Evolutionary conservation across 2,113 vertebrate genomes (phyloP).

Genomic region (Brachyhypopomus occidentalis): DNA sequence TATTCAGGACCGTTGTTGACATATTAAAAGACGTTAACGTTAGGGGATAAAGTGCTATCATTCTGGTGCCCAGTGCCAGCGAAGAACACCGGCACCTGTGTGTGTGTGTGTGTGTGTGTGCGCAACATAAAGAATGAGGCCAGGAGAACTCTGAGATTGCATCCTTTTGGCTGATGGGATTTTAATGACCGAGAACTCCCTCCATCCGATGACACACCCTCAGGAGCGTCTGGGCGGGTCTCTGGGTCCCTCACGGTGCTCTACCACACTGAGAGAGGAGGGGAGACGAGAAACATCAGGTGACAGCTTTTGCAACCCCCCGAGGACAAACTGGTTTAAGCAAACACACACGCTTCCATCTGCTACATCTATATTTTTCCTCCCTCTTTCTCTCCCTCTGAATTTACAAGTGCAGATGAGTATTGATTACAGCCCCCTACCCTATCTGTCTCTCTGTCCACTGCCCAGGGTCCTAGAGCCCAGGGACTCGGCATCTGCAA

Average conservation of each 20-base stretch:
- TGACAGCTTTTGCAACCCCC: background rate
- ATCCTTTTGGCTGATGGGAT: slow-evolving; percentile 34
- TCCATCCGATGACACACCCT: background rate
- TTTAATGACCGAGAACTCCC: slow-evolving; percentile 42
- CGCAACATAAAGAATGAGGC: background rate
- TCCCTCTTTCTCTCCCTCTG: background rate
- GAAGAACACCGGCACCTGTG: background rate
- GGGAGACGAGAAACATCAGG: background rate
- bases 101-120: background rate
- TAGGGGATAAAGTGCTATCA: background rate
- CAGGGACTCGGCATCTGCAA: too few relatives aligned
- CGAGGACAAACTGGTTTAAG: slow-evolving; percentile 23
- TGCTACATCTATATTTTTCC: slow-evolving; percentile 31
- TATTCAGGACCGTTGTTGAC: background rate
- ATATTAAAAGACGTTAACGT: background rate
- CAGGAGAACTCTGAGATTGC: background rate
- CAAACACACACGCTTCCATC: slow-evolving; percentile 49
- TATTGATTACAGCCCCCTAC: slow-evolving; percentile 47
- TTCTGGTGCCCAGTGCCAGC: background rate
- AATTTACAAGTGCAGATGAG: slow-evolving; percentile 36
- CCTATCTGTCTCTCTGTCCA: too few relatives aligned
- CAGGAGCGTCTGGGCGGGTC: background rate
- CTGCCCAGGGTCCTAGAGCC: too few relatives aligned
- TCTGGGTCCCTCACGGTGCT: background rate
- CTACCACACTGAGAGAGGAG: too few relatives aligned